Evolutionary conservation across 92 coral and sea anemone genomes (phyloP).

Genomic region (Epizoanthus fatuus): DNA sequence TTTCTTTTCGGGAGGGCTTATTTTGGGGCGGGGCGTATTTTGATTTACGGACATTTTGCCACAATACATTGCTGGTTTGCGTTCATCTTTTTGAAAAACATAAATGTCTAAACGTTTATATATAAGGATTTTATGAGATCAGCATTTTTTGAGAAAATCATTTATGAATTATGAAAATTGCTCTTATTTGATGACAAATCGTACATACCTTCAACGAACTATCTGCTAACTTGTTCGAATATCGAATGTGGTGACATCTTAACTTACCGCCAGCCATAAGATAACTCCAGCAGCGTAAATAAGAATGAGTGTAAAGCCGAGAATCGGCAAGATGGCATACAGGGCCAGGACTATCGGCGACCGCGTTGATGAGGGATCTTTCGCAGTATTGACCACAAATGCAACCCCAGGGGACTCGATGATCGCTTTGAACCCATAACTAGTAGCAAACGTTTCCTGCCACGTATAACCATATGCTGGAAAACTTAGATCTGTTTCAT

Average conservation of each 20-base stretch:
- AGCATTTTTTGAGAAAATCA: too few species aligned
- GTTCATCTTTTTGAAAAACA: too few species aligned
- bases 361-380: conserved; percentile 4
- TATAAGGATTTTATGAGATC: too few species aligned
- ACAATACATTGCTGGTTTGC: too few species aligned
- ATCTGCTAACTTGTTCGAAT: not conserved
- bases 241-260: not conserved
- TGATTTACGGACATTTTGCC: too few species aligned
- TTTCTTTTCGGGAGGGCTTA: too few species aligned
- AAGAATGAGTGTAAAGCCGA: conserved; percentile 32
- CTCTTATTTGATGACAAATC: too few species aligned
- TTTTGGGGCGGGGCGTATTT: too few species aligned
- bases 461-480: conserved; percentile 58
- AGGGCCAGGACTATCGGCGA: conserved; percentile 40
- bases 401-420: conserved; percentile 76
- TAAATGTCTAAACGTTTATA: too few species aligned
- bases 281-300: conserved; percentile 66
- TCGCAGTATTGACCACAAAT: conserved; percentile 56
- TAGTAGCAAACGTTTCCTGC: conserved; percentile 44
- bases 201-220: too few species aligned
- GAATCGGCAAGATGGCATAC: conserved; percentile 41
- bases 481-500: conserved; percentile 62
- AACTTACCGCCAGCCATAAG: conserved; percentile 64
- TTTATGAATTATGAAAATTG: too few species aligned
- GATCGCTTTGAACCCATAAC: conserved; percentile 68